Evolutionary conservation across 2,113 vertebrate genomes (phyloP).

Genomic region (Mirounga angustirostris): DNA sequence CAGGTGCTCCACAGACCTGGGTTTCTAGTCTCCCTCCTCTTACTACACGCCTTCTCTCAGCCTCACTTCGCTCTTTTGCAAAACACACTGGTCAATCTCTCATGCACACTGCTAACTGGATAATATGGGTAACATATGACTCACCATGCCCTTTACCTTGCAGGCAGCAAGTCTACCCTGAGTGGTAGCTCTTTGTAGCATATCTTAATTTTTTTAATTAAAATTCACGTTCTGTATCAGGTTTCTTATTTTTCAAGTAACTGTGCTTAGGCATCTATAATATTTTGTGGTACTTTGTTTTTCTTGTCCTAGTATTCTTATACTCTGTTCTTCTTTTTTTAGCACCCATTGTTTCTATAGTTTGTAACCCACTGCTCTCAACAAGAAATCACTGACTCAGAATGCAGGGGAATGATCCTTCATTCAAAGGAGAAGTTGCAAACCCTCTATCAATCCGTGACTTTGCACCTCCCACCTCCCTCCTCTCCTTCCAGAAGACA

Average conservation of each 20-base stretch:
- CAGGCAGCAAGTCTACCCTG: background rate
- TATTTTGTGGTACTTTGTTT: background rate
- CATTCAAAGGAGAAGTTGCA: slow-evolving; percentile 36
- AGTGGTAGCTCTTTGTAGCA: background rate
- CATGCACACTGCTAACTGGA: background rate
- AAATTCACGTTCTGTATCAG: background rate
- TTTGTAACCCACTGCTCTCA: slow-evolving; percentile 47
- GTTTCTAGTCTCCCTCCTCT: background rate
- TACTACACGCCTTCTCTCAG: background rate
- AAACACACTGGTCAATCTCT: background rate
- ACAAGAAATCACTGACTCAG: slow-evolving; percentile 27
- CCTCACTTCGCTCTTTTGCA: background rate
- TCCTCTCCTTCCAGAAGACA: slow-evolving; percentile 2
- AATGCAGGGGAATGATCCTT: background rate
- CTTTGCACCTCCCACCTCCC: background rate
- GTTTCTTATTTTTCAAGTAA: slow-evolving; percentile 16
- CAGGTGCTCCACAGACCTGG: background rate
- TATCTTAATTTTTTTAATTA: background rate
- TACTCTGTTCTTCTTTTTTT: slow-evolving; percentile 38
- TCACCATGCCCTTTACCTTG: background rate
- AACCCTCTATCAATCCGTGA: background rate
- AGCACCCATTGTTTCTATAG: slow-evolving; percentile 48
- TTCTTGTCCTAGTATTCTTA: background rate
- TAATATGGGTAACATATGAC: background rate
- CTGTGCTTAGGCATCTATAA: background rate